A percentile compares a stretch with the other conserved stretches of the same genome.
Conservation (phyloP, 2,888 invertebrate species). For the Syrphus vitripennis region DNA sequence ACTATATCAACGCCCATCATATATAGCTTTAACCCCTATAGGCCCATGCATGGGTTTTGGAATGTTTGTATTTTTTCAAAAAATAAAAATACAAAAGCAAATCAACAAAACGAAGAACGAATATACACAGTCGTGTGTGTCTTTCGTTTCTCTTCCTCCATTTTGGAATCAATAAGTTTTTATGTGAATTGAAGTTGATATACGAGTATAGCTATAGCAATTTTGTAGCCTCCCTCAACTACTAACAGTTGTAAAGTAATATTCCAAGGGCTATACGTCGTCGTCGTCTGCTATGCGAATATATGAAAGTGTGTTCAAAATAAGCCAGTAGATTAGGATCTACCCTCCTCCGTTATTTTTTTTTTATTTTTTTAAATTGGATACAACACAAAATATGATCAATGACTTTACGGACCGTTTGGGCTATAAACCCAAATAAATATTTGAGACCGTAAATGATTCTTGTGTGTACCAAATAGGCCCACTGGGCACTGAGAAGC, state of each 20-base stretch:
- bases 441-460: conserved; percentile 59
- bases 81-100: conserved; percentile 5
- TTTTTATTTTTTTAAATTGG: conserved; percentile 42
- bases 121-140: conserved; percentile 1
- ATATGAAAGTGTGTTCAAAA: not conserved
- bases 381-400: conserved; percentile 64
- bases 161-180: conserved; percentile 56
- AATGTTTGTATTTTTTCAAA: not conserved
- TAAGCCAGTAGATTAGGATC: conserved; percentile 51
- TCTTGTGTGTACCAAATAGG: conserved; percentile 44
- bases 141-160: not conserved
- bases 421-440: conserved; percentile 65
- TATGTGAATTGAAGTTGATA: conserved; percentile 54
- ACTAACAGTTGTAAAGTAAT: conserved; percentile 47
- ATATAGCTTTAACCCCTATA: not conserved
- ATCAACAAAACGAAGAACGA: conserved; percentile 22
- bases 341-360: not conserved
- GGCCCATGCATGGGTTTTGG: not conserved
- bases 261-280: conserved; percentile 11
- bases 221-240: not conserved
- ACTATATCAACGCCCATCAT: not conserved
- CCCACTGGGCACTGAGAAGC: not conserved
- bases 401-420: conserved; percentile 60
- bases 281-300: not conserved
- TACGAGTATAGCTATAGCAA: not conserved